phyloP scores from a whole-genome alignment of 2,888 invertebrate species.

The Odontothrips loti region DNA sequence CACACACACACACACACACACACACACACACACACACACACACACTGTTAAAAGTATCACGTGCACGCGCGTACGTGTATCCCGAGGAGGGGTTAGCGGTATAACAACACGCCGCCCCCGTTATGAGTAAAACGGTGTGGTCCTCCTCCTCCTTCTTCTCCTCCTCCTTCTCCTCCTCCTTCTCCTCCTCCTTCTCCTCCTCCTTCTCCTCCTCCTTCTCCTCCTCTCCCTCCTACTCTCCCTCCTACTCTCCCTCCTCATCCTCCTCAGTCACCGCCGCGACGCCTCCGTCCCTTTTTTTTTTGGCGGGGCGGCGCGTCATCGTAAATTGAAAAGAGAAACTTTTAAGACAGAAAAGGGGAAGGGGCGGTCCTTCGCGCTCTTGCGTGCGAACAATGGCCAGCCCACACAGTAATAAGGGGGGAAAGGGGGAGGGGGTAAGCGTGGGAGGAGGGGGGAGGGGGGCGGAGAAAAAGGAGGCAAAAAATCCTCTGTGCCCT shows the following conservation, averaged over 20 bases:
- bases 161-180: no score
- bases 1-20: no score
- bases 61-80: no score
- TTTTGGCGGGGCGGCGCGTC: not conserved
- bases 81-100: no score
- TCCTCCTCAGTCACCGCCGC: not conserved
- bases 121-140: not conserved
- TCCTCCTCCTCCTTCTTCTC: not conserved
- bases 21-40: no score
- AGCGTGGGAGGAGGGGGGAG: not conserved
- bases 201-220: no score
- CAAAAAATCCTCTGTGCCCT: no score
- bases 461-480: no score
- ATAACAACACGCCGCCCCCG: not conserved
- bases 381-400: not conserved
- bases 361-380: not conserved
- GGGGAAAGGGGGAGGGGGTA: not conserved
- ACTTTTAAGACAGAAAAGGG: constrained; percentile 17
- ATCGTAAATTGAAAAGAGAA: constrained; percentile 14
- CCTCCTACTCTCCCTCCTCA: not conserved
- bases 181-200: no score
- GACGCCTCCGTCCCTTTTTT: not conserved
- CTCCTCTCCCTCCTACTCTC: not conserved
- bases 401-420: not conserved
- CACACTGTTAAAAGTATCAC: no score